phyloP scores from a whole-genome alignment of 2,888 invertebrate genomes.

The Amblyjoppa proteus region DNA sequence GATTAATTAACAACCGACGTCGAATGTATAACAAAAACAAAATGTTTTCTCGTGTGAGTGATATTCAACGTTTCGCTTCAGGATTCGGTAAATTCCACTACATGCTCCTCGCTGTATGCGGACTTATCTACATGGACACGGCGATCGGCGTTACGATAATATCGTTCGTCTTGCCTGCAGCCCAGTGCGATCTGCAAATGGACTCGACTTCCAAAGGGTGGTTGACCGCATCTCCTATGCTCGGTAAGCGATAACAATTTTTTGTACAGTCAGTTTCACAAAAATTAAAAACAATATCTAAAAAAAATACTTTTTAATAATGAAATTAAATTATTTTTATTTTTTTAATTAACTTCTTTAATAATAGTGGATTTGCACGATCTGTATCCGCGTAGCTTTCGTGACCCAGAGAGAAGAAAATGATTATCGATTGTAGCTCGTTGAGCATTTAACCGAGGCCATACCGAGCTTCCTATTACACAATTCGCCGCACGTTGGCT shows the following conservation, averaged over 20 bases:
- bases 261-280: neutral
- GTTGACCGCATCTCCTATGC: conserved; percentile 84
- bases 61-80: conserved; percentile 67
- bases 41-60: neutral
- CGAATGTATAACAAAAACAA: neutral
- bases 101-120: conserved; percentile 85
- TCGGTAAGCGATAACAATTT: conserved; percentile 78
- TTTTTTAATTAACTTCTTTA: neutral
- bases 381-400: conserved; percentile 29
- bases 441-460: conserved; percentile 46
- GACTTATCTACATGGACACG: conserved; percentile 87
- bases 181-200: conserved; percentile 85
- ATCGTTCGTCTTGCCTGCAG: conserved; percentile 87
- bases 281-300: neutral
- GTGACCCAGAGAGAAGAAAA: conserved; percentile 53
- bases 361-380: neutral
- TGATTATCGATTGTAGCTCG: conserved; percentile 58
- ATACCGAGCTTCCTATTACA: conserved; percentile 43
- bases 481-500: conserved; percentile 56
- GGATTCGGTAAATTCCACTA: conserved; percentile 87
- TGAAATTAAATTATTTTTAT: neutral
- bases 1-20: neutral
- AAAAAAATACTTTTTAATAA: neutral
- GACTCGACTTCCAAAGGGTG: conserved; percentile 84
- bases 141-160: conserved; percentile 86